Percentiles rank a stretch among this genome's conserved stretches.
Conservation (phyloP, 1,140 invertebrate genomes). For the Lordiphosa clarofinis region DNA sequence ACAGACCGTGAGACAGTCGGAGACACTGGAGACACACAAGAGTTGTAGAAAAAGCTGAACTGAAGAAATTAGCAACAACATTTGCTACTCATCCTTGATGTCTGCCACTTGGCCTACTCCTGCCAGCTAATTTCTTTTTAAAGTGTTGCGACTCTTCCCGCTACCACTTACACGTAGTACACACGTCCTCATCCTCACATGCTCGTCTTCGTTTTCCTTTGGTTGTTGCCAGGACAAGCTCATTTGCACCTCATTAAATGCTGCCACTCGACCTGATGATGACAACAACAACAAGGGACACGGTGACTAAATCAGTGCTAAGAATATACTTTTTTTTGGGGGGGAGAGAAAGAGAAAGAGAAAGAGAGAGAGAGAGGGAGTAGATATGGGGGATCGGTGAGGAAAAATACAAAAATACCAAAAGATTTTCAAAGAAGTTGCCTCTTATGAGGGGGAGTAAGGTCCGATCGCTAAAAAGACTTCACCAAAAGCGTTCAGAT, state of each 20-base stretch:
- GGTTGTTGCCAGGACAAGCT: slow-evolving; percentile 60
- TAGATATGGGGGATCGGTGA: no score
- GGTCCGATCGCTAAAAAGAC: no score
- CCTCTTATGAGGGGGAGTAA: no score
- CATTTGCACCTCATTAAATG: slow-evolving; percentile 79
- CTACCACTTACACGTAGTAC: background rate
- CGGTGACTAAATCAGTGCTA: no score
- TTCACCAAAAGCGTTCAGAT: no score
- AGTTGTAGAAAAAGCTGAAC: slow-evolving; percentile 39
- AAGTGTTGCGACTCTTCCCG: slow-evolving; percentile 60
- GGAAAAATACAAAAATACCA: no score
- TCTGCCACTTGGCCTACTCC: slow-evolving; percentile 72
- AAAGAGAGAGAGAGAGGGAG: no score
- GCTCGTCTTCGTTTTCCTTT: slow-evolving; percentile 16
- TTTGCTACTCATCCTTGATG: slow-evolving; percentile 55
- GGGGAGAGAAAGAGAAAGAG: no score
- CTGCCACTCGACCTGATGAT: slow-evolving; percentile 73
- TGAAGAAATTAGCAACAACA: slow-evolving; percentile 72
- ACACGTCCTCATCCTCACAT: background rate
- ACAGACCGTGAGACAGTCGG: slow-evolving; percentile 12
- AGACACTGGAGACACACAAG: slow-evolving; percentile 18
- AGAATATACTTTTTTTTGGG: no score
- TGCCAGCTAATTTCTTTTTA: slow-evolving; percentile 74
- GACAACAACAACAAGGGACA: slow-evolving; percentile 16
- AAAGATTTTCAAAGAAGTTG: no score